Conservation (phyloP, 2,797 vertebrate species). For the Tapera naevia region DNA sequence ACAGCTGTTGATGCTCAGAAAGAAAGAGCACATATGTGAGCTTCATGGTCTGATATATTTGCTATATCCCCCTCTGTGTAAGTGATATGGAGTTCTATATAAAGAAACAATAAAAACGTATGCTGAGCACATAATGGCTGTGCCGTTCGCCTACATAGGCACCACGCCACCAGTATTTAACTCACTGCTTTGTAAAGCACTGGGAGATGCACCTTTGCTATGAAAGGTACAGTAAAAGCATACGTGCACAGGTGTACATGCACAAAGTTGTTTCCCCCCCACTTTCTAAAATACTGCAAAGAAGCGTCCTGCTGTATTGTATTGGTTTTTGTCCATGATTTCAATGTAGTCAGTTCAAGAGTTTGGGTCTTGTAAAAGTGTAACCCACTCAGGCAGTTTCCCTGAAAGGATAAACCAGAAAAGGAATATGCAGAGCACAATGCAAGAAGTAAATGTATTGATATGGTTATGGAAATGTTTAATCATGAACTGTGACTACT, state of each 20-base stretch:
- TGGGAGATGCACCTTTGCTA: neutral
- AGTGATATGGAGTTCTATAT: constrained; percentile 49
- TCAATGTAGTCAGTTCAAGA: neutral
- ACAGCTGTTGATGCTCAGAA: constrained; percentile 46
- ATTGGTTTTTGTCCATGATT: neutral
- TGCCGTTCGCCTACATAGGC: neutral
- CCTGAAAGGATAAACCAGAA: constrained; percentile 12
- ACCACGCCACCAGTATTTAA: neutral
- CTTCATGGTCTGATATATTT: constrained; percentile 44
- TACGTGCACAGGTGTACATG: neutral
- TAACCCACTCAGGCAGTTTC: neutral
- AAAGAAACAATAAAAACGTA: constrained; percentile 32
- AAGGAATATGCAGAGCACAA: neutral
- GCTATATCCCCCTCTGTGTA: constrained; percentile 44
- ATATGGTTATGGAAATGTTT: neutral
- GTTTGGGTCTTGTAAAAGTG: neutral
- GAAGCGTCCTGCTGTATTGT: neutral
- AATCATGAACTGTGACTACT: neutral
- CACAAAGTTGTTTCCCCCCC: neutral
- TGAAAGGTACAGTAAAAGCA: neutral
- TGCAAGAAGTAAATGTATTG: constrained; percentile 10
- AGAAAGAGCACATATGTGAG: constrained; percentile 40
- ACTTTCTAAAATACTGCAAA: neutral
- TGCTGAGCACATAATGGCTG: constrained; percentile 23
- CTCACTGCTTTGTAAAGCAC: neutral